Conservation (phyloP, 2,888 invertebrate species). For the Dorcus hopei region DNA sequence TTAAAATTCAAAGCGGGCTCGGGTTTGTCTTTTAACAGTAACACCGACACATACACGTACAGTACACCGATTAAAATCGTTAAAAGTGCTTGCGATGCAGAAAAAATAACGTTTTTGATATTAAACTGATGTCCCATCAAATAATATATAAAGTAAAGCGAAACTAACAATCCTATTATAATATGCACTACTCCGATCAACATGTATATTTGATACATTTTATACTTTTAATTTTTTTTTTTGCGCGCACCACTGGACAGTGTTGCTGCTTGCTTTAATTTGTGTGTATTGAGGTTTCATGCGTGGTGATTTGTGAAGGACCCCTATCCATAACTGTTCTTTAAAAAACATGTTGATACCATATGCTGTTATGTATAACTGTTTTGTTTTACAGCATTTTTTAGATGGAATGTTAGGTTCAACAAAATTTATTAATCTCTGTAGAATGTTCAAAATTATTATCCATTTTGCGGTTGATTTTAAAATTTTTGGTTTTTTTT, state of each 20-base stretch:
- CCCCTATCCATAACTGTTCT: slow-evolving; percentile 16
- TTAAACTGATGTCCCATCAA: slow-evolving; percentile 28
- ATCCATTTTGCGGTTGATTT: not conserved
- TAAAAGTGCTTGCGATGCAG: slow-evolving; percentile 37
- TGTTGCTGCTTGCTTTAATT: not conserved
- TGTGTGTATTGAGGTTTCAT: slow-evolving; percentile 1
- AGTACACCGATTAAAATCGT: slow-evolving; percentile 41
- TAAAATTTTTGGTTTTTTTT: not conserved
- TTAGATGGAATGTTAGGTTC: not conserved
- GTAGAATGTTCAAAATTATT: too few relatives aligned
- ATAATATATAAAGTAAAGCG: slow-evolving; percentile 34
- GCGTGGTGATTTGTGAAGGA: not conserved
- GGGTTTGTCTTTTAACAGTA: not conserved
- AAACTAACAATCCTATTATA: slow-evolving; percentile 31
- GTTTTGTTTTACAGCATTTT: not conserved
- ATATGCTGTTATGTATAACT: too few relatives aligned
- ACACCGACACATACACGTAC: slow-evolving; percentile 33
- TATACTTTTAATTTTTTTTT: slow-evolving; percentile 15
- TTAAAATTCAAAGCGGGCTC: not conserved
- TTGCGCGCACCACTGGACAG: not conserved
- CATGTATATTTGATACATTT: slow-evolving; percentile 40
- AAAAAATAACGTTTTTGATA: slow-evolving; percentile 24
- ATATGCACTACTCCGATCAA: slow-evolving; percentile 35
- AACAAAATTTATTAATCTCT: not conserved
- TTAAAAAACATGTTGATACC: not conserved